Evolutionary conservation across 2,797 vertebrate genomes (phyloP).

Genomic region (Eulemur albifrons): DNA sequence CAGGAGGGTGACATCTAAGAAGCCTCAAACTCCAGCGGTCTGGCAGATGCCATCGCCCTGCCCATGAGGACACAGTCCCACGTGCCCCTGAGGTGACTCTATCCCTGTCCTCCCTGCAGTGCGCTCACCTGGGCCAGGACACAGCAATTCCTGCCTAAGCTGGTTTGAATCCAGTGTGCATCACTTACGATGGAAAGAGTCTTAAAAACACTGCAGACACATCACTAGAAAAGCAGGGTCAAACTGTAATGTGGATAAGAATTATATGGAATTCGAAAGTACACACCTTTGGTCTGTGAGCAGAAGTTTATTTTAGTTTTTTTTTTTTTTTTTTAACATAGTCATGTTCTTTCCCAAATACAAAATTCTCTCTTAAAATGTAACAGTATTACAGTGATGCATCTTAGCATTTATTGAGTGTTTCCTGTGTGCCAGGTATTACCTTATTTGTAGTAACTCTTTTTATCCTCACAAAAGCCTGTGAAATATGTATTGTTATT

Average conservation of each 20-base stretch:
- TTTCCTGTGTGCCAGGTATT: accelerated
- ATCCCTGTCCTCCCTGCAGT: not conserved
- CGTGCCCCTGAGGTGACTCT: accelerated
- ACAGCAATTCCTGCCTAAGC: accelerated
- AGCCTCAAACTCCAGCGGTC: not conserved
- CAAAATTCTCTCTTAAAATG: not conserved
- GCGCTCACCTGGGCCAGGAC: accelerated
- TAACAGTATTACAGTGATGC: accelerated
- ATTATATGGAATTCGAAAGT: not conserved
- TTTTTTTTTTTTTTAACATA: not conserved
- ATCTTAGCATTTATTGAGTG: not conserved
- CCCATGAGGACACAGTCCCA: not conserved
- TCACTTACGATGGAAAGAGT: not conserved
- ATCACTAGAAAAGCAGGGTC: not conserved
- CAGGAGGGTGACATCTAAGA: not conserved
- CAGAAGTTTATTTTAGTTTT: not conserved
- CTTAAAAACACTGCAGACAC: accelerated
- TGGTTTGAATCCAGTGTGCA: not conserved
- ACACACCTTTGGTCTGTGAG: not conserved
- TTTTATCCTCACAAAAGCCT: not conserved
- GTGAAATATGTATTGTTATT: accelerated
- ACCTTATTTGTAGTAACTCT: not conserved
- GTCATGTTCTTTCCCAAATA: not conserved
- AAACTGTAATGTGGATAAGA: not conserved
- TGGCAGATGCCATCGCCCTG: accelerated